These are phyloP conservation scores for Gymnocheta viridis DNA, from an alignment of 2,888 invertebrate genomes.

Conservation along the genomic window DNA sequence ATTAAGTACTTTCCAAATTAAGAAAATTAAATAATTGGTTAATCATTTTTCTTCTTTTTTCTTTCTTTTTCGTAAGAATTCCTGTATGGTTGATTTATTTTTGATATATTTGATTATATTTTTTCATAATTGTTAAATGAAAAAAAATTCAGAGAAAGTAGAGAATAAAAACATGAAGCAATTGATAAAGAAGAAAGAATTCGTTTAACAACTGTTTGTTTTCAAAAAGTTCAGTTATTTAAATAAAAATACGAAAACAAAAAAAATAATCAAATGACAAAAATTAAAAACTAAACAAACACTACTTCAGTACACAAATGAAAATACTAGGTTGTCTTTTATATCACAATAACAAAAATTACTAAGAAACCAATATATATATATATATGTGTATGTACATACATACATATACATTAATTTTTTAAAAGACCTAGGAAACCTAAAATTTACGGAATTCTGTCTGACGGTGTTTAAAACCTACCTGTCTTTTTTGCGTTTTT, in stretches of 20 bases:
- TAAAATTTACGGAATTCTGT: constrained; percentile 69
- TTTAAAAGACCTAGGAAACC: background rate
- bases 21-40: constrained; percentile 34
- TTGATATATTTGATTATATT: constrained; percentile 51
- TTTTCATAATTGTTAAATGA: constrained; percentile 62
- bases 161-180: constrained; percentile 80
- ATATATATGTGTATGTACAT: background rate
- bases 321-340: constrained; percentile 44
- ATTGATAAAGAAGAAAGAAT: constrained; percentile 77
- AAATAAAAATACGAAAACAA: constrained; percentile 48
- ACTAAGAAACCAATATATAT: constrained; percentile 2
- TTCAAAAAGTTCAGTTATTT: constrained; percentile 64
- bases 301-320: constrained; percentile 51
- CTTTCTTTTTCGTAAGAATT: constrained; percentile 80
- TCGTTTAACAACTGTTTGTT: constrained; percentile 73
- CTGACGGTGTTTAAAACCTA: constrained; percentile 80
- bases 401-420: background rate
- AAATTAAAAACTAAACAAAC: constrained; percentile 52
- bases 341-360: constrained; percentile 46
- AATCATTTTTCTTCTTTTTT: constrained; percentile 79
- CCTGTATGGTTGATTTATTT: constrained; percentile 72
- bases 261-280: constrained; percentile 33
- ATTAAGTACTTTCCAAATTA: constrained; percentile 72
- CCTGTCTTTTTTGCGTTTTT: constrained; percentile 89
- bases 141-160: constrained; percentile 79